Evolutionary conservation across 2,888 invertebrate species (phyloP).

Genomic region (Scrobipalpa atriplicella): DNA sequence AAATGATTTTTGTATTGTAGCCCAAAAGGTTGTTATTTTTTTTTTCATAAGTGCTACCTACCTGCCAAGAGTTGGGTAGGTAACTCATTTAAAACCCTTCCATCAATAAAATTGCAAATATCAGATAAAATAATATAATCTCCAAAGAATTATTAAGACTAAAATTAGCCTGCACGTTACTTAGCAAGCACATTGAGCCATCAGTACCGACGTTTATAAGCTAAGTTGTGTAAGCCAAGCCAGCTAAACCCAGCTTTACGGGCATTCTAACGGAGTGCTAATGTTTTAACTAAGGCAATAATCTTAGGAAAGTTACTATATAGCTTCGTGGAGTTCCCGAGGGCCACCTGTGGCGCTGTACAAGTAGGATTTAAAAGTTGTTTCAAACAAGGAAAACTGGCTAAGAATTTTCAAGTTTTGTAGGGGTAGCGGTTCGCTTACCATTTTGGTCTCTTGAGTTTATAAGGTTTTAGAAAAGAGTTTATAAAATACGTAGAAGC

Average conservation of each 20-base stretch:
- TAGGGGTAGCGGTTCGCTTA: background rate
- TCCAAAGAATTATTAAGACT: background rate
- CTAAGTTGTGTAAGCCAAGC: slow-evolving; percentile 16
- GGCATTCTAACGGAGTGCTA: slow-evolving; percentile 24
- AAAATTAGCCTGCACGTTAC: background rate
- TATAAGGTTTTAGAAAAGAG: background rate
- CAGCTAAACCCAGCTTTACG: slow-evolving; percentile 20
- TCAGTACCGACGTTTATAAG: slow-evolving; percentile 13
- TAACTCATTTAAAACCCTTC: no score
- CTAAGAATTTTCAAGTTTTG: background rate
- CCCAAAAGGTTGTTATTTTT: no score
- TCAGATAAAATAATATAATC: no score
- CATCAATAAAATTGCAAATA: no score
- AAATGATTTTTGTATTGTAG: no score
- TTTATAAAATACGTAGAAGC: no score
- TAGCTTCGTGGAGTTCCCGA: background rate
- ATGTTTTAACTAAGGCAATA: slow-evolving; percentile 31
- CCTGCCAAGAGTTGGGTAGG: no score
- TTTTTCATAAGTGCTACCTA: no score
- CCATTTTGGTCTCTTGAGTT: background rate
- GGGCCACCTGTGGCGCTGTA: slow-evolving; percentile 20
- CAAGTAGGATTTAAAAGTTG: slow-evolving; percentile 20
- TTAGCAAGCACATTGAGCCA: slow-evolving; percentile 12
- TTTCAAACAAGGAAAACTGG: background rate
- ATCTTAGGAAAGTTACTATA: slow-evolving; percentile 26